Percentiles rank a stretch among this genome's conserved stretches.
phyloP scores from a whole-genome alignment of 2,888 invertebrate species.

The Ypsolopha scabrella region DNA sequence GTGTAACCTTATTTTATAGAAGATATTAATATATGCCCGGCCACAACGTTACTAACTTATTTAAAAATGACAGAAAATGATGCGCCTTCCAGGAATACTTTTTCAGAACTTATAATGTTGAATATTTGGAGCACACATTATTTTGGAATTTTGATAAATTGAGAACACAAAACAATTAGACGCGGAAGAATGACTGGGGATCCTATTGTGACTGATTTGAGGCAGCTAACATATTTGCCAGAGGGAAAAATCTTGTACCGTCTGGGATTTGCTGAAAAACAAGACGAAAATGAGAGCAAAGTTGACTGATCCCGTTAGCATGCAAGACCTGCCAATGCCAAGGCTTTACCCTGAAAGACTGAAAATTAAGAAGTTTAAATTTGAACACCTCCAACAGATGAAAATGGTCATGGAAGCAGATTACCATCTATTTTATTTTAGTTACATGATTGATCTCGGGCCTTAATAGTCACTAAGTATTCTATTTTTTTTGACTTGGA shows the following conservation, averaged over 20 bases:
- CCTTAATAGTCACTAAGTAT: background rate
- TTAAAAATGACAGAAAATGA: too few species aligned
- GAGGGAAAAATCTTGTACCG: conserved; percentile 1
- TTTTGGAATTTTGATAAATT: background rate
- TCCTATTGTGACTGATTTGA: conserved; percentile 1
- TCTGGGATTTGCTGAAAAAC: background rate
- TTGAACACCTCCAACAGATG: background rate
- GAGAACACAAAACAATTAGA: conserved; percentile 3
- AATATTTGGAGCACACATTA: background rate
- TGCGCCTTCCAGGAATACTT: too few species aligned
- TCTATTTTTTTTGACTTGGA: background rate
- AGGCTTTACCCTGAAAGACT: background rate
- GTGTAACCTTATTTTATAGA: too few species aligned
- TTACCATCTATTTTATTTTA: background rate
- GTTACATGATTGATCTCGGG: too few species aligned
- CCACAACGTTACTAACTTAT: too few species aligned
- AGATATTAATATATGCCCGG: too few species aligned
- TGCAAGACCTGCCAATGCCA: background rate
- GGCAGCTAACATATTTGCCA: background rate
- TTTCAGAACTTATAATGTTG: background rate
- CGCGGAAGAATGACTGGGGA: conserved; percentile 5
- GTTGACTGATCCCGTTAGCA: too few species aligned
- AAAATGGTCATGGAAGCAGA: background rate
- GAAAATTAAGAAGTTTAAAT: background rate
- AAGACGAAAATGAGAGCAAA: too few species aligned